Evolutionary conservation across 2,888 invertebrate genomes (phyloP), one percentile per base, ranked within the genome.

Genomic region (Sipha maydis): DNA sequence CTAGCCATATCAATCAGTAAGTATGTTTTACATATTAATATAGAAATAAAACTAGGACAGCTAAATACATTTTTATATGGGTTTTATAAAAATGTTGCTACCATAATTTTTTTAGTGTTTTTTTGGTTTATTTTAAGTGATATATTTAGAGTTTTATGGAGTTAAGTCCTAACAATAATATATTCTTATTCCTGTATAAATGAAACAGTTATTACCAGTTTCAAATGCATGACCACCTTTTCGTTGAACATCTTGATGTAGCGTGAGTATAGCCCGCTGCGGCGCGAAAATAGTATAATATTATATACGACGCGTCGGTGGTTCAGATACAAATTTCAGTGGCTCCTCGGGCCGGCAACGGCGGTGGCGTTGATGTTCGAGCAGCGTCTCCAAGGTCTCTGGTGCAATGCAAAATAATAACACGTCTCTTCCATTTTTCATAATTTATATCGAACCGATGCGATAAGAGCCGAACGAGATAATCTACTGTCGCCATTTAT

Each of bases 201-300:
- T 48, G 48, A 48, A 48, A 48, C 14, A 48, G 14, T 11, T 48
- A 48, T 48, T 67, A 85, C 84, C 41, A 85, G 9, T 85, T 85
- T 85, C 48, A 85, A 9, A 48, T 85, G 77, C 3, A 67, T 17
- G 25, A 31, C 21, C 14, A 67, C 28, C 31, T 67, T 85, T 48
- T 67, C 31, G 61, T 67, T 25, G 8, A 85, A 77, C 84, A 77
- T 85, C 5, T 5, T n/a, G 5, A 34, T 34, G 34, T 2, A 3
- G 73, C 69, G 69, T 25, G 61, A 25, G 8, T 11, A 48, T 1
- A 25, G 21, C 4, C 61, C 4, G 61, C 61, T 25, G 61, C 61
- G 25, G 61, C 25, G 5, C 25, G 61, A 61, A 61, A 61, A 61
- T 25, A 4, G 21, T 61, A 25, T 7, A 61, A 61, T 25, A 25